Conservation (phyloP, 2,797 vertebrate genomes). For the Apodemus agrarius region DNA sequence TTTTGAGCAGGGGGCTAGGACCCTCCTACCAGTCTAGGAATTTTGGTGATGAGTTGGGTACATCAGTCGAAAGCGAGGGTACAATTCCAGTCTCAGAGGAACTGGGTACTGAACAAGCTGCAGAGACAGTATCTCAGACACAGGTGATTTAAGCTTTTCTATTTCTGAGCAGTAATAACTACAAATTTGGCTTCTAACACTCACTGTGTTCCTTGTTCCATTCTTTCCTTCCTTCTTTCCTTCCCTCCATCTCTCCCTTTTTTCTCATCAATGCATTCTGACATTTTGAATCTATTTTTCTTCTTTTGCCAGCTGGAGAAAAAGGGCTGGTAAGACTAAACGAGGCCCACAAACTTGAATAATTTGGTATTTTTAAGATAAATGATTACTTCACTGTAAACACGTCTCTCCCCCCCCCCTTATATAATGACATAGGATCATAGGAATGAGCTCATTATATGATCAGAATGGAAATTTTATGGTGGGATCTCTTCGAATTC, state of each 20-base stretch:
- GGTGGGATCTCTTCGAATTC: background rate
- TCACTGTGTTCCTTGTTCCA: background rate
- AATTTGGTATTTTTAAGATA: slow-evolving; percentile 40
- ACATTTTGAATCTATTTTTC: background rate
- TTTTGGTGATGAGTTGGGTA: background rate
- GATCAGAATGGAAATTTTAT: background rate
- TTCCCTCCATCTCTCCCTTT: background rate
- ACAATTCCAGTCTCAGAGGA: background rate
- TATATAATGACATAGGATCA: background rate
- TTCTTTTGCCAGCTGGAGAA: background rate
- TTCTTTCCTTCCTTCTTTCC: background rate
- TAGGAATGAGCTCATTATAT: background rate
- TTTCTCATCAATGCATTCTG: background rate
- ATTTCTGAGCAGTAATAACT: background rate
- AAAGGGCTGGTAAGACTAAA: background rate
- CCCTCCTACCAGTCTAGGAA: background rate
- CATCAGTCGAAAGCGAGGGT: background rate
- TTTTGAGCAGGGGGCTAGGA: background rate
- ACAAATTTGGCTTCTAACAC: background rate
- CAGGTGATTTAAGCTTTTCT: background rate
- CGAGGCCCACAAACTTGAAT: background rate
- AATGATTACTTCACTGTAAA: background rate
- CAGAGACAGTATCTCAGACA: background rate
- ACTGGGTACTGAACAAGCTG: background rate
- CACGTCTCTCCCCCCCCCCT: background rate